A percentile compares a stretch with the other conserved stretches of the same genome.
Conservation (phyloP, 2,113 vertebrate genomes). For the Acanthochromis polyacanthus region DNA sequence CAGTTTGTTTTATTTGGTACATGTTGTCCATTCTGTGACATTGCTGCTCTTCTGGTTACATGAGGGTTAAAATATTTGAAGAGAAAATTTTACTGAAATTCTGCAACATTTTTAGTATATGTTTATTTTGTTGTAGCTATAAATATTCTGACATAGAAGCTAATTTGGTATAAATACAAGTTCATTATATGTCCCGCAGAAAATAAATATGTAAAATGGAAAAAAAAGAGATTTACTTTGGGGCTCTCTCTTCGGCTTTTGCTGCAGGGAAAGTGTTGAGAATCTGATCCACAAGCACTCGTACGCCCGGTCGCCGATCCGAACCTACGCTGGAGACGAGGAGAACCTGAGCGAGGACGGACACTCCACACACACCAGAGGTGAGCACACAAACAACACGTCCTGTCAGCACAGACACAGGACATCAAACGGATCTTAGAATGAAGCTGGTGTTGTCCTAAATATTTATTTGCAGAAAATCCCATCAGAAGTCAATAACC, state of each 20-base stretch:
- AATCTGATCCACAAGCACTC: slow-evolving; percentile 99
- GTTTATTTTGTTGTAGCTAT: no score
- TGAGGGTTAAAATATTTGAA: no score
- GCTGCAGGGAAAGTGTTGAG: slow-evolving; percentile 96
- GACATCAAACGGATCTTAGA: no score
- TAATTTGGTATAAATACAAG: no score
- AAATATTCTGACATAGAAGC: no score
- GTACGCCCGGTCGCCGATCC: slow-evolving; percentile 96
- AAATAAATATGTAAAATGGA: neutral
- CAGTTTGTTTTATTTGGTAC: no score
- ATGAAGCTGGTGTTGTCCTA: neutral
- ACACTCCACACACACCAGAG: slow-evolving; percentile 89
- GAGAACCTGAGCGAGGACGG: slow-evolving; percentile 92
- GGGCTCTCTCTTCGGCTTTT: slow-evolving; percentile 78
- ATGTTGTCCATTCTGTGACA: no score
- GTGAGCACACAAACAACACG: slow-evolving; percentile 77
- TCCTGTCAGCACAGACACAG: neutral
- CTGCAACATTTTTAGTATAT: no score
- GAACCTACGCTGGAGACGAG: slow-evolving; percentile 95
- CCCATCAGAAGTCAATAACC: neutral
- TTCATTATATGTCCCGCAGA: neutral
- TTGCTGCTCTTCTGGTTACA: no score
- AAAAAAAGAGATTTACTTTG: slow-evolving; percentile 81
- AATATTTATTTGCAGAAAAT: no score
- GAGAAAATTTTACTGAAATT: no score